Percentiles rank a stretch among this genome's conserved stretches.
These are phyloP conservation scores for Helarctos malayanus DNA, from an alignment of 2,797 vertebrate genomes.

Conservation along the genomic window DNA sequence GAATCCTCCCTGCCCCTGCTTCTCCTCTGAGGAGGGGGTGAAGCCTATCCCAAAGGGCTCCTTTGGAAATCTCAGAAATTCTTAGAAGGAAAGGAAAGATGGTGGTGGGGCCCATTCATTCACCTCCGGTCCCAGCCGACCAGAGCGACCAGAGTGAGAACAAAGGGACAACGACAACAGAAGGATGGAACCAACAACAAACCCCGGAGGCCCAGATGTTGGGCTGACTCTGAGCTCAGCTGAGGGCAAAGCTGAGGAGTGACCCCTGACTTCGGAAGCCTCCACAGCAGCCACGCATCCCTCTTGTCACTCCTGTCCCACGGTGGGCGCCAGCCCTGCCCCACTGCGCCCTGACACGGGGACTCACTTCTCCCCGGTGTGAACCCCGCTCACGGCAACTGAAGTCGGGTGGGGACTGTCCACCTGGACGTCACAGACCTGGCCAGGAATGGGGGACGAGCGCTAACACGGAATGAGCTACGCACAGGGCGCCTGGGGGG, in stretches of 20 bases:
- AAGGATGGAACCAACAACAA: not conserved
- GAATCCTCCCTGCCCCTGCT: not conserved
- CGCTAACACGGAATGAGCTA: not conserved
- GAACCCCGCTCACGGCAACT: not conserved
- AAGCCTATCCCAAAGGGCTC: not conserved
- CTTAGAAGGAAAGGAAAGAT: not conserved
- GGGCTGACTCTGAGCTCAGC: not conserved
- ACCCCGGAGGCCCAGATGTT: not conserved
- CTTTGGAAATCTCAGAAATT: not conserved
- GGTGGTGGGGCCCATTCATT: not conserved
- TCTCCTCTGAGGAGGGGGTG: too few relatives aligned
- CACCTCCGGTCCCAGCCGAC: not conserved
- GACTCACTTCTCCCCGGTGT: not conserved
- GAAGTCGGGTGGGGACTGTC: not conserved
- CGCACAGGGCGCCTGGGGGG: not conserved
- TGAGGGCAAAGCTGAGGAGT: not conserved
- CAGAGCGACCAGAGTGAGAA: not conserved
- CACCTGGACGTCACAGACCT: not conserved
- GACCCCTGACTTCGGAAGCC: not conserved
- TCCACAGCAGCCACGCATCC: not conserved
- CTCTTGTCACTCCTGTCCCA: fast-evolving
- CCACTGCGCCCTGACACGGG: too few relatives aligned
- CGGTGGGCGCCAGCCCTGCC: not conserved
- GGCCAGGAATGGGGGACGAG: not conserved
- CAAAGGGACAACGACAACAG: not conserved